phyloP scores from a whole-genome alignment of 2,888 invertebrate genomes.

The Hyposoter didymator region DNA sequence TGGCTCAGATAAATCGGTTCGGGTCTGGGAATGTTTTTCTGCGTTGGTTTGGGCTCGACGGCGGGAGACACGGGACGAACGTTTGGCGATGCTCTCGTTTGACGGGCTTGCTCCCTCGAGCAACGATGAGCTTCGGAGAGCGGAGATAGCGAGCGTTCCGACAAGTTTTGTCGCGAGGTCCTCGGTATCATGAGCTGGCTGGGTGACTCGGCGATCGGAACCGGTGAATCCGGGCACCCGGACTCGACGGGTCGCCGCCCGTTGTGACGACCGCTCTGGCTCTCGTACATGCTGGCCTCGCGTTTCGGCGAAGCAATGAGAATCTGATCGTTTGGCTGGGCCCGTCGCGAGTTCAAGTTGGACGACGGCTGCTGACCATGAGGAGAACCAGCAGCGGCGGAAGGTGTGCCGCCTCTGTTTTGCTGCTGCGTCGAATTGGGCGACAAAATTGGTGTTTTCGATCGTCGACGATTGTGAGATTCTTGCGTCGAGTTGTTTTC shows the following conservation, averaged over 20 bases:
- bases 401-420: constrained; percentile 35
- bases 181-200: constrained; percentile 69
- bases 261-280: constrained; percentile 65
- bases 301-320: constrained; percentile 81
- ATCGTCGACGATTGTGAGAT: constrained; percentile 22
- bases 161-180: constrained; percentile 46
- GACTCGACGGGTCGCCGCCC: constrained; percentile 69
- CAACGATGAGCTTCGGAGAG: constrained; percentile 17
- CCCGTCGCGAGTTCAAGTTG: constrained; percentile 69
- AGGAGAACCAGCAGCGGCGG: constrained; percentile 45
- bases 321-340: constrained; percentile 81
- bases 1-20: constrained; percentile 75
- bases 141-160: constrained; percentile 62
- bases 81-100: constrained; percentile 41
- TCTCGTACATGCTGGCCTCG: constrained; percentile 74
- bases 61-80: constrained; percentile 63
- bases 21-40: constrained; percentile 72
- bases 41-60: constrained; percentile 29
- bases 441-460: constrained; percentile 64
- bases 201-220: constrained; percentile 77
- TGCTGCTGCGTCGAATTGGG: constrained; percentile 64
- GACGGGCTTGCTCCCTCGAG: constrained; percentile 23
- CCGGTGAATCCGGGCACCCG: constrained; percentile 75
- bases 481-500: constrained; percentile 45
- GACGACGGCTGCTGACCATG: constrained; percentile 53